Conservation (phyloP, 2,113 vertebrate genomes). For the Narcine bancroftii region DNA sequence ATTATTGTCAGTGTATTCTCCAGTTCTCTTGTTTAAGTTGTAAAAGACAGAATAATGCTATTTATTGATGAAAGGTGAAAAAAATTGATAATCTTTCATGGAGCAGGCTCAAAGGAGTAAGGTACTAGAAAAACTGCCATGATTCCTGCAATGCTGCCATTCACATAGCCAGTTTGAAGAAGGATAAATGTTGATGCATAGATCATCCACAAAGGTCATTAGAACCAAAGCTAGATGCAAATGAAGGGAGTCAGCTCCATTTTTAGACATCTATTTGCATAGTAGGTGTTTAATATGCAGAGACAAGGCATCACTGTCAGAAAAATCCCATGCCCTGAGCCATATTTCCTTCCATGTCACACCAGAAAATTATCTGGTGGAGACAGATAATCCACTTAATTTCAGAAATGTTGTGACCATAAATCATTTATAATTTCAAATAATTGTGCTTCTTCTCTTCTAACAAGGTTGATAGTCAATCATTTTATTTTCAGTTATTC, state of each 20-base stretch:
- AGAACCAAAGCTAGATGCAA: background rate
- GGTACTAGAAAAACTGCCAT: background rate
- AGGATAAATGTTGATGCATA: background rate
- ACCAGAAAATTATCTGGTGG: background rate
- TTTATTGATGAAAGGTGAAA: background rate
- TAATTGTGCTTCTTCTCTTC: background rate
- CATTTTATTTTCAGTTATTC: background rate
- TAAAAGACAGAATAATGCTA: background rate
- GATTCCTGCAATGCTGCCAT: background rate
- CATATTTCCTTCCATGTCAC: background rate
- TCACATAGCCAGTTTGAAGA: background rate
- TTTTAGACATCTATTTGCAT: background rate
- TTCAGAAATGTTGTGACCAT: background rate
- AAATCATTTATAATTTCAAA: background rate
- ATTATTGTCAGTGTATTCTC: background rate
- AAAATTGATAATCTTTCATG: background rate
- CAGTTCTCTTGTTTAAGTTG: background rate
- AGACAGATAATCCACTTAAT: background rate
- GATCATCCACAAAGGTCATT: background rate
- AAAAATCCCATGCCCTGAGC: background rate
- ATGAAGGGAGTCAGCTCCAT: background rate
- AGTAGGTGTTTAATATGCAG: background rate
- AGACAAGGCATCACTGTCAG: too few relatives aligned
- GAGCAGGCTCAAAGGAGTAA: background rate
- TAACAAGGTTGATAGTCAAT: background rate